Conservation (phyloP, 2,888 invertebrate species). For the Oxystoma pomonae region DNA sequence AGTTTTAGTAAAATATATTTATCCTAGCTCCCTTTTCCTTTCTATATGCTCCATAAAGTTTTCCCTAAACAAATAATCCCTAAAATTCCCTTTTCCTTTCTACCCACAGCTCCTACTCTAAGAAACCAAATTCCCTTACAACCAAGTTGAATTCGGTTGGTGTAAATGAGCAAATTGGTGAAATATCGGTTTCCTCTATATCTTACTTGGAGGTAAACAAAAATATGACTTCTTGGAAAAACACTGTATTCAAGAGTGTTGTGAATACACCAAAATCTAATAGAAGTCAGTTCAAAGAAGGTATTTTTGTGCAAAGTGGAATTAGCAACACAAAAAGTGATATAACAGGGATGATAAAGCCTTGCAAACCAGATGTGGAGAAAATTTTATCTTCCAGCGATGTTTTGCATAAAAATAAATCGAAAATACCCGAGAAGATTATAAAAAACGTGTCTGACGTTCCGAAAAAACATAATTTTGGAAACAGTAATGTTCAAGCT, state of each 20-base stretch:
- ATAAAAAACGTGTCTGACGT: conserved; percentile 11
- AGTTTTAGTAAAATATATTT: background rate
- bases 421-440: conserved; percentile 9
- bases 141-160: conserved; percentile 43
- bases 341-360: background rate
- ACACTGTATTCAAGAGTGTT: conserved; percentile 19
- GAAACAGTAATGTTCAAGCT: background rate
- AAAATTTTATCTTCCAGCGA: conserved; percentile 25
- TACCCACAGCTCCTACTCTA: conserved; percentile 27
- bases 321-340: background rate
- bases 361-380: conserved; percentile 6
- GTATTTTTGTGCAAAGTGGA: background rate
- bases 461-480: conserved; percentile 7
- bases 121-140: conserved; percentile 26
- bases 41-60: background rate
- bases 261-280: background rate
- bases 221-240: conserved; percentile 40
- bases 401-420: conserved; percentile 13
- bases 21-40: background rate
- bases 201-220: conserved; percentile 19
- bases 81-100: conserved; percentile 37
- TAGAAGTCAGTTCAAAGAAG: background rate
- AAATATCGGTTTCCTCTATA: conserved; percentile 41
- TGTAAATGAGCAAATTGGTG: conserved; percentile 40
- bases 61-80: background rate